Conservation (phyloP, 1,140 invertebrate genomes). For the Mylabris phalerata region DNA sequence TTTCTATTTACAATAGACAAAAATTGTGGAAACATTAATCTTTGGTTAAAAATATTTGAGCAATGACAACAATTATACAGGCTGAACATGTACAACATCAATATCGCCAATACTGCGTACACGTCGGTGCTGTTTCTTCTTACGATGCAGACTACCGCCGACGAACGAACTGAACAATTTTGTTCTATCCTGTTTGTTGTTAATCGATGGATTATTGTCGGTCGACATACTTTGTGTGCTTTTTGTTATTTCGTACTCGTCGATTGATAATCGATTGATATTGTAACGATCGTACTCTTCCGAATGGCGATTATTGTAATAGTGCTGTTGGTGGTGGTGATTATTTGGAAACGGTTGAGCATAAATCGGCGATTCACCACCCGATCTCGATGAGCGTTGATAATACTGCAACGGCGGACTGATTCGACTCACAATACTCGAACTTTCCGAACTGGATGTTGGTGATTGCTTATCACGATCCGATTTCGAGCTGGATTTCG, state of each 20-base stretch:
- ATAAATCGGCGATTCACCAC: slow-evolving; percentile 35
- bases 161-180: slow-evolving; percentile 15
- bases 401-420: slow-evolving; percentile 43
- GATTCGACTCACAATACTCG: slow-evolving; percentile 44
- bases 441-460: slow-evolving; percentile 51
- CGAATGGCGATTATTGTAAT: slow-evolving; percentile 24
- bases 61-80: background rate
- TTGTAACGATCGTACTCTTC: slow-evolving; percentile 30
- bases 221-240: slow-evolving; percentile 22
- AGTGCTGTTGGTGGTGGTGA: slow-evolving; percentile 13
- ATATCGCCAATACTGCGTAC: slow-evolving; percentile 69
- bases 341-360: slow-evolving; percentile 29
- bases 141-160: slow-evolving; percentile 24
- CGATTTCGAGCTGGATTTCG: slow-evolving; percentile 45
- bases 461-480: slow-evolving; percentile 43
- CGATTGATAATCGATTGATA: slow-evolving; percentile 27
- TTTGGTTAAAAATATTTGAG: no score
- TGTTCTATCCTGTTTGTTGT: slow-evolving; percentile 5
- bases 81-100: slow-evolving; percentile 39
- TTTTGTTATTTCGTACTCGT: slow-evolving; percentile 29
- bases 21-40: no score
- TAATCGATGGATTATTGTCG: slow-evolving; percentile 14
- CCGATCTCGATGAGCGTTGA: slow-evolving; percentile 19
- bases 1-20: no score
- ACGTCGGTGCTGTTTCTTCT: slow-evolving; percentile 52